Conservation (phyloP, 2,113 vertebrate genomes). For the Sterrhoptilus dennistouni region DNA sequence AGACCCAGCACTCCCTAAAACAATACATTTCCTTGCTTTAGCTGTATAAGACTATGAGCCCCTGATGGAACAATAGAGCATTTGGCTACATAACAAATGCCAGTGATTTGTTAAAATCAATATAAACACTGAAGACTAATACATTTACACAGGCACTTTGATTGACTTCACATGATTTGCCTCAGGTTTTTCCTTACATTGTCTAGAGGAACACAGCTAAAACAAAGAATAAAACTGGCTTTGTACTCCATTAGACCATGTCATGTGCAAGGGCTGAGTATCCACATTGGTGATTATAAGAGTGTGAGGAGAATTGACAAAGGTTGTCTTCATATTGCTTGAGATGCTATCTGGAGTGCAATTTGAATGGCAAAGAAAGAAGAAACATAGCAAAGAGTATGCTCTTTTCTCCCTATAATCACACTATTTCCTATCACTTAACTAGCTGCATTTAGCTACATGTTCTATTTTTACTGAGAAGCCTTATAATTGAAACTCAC, state of each 20-base stretch:
- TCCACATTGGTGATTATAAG: background rate
- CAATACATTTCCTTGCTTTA: background rate
- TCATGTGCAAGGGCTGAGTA: background rate
- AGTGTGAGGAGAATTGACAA: background rate
- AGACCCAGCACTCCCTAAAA: background rate
- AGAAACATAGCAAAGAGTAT: background rate
- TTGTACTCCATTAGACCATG: background rate
- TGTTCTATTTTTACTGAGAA: background rate
- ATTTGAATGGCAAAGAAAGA: background rate
- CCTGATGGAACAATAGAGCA: background rate
- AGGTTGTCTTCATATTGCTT: background rate
- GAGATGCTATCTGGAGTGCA: background rate
- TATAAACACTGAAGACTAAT: background rate
- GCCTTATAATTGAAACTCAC: background rate
- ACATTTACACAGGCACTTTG: background rate
- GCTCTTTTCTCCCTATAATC: background rate
- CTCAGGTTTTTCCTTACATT: background rate
- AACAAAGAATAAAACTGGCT: background rate
- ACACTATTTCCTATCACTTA: background rate
- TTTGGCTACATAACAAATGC: background rate
- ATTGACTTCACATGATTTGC: background rate
- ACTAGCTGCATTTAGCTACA: background rate
- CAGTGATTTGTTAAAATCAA: background rate
- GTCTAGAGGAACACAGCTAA: background rate
- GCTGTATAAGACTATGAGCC: background rate